Percentiles rank a stretch among this genome's conserved stretches.
These are phyloP conservation scores for Sinocyclocheilus anophthalmus DNA, from an alignment of 2,113 vertebrate genomes.

Conservation along the genomic window DNA sequence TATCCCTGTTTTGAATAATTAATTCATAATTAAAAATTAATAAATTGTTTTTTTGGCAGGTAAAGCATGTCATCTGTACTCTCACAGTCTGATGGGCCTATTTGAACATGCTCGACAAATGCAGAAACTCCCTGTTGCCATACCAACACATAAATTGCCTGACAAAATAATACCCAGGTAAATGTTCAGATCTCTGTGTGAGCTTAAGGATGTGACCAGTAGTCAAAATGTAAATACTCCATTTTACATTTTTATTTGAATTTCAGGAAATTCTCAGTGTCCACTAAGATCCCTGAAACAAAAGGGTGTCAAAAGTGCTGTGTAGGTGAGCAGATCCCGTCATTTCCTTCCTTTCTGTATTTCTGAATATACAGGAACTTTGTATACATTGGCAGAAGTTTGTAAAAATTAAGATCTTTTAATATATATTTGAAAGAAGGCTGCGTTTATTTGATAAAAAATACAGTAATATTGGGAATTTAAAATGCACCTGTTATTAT, in stretches of 20 bases:
- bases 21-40: too few relatives aligned
- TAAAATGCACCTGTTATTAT: too few relatives aligned
- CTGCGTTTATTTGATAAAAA: too few relatives aligned
- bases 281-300: conserved; percentile 96
- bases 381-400: too few relatives aligned
- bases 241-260: conserved; percentile 45
- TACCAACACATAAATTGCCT: conserved; percentile 94
- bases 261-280: conserved; percentile 93
- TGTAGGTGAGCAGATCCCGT: conserved; percentile 82
- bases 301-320: conserved; percentile 98
- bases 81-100: conserved; percentile 89
- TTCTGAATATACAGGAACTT: not conserved
- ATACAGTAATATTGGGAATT: too few relatives aligned
- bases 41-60: conserved; percentile 74
- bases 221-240: not conserved
- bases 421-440: too few relatives aligned
- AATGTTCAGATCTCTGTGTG: not conserved
- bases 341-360: not conserved
- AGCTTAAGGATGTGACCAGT: not conserved
- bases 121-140: conserved; percentile 94
- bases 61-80: conserved; percentile 97
- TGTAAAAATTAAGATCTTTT: too few relatives aligned
- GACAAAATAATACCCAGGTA: conserved; percentile 97
- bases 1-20: not conserved
- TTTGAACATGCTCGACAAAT: conserved; percentile 96